Percentiles rank a stretch among this genome's conserved stretches.
These are phyloP conservation scores for Callinectes sapidus DNA, from an alignment of 2,888 invertebrate genomes.

Conservation along the genomic window DNA sequence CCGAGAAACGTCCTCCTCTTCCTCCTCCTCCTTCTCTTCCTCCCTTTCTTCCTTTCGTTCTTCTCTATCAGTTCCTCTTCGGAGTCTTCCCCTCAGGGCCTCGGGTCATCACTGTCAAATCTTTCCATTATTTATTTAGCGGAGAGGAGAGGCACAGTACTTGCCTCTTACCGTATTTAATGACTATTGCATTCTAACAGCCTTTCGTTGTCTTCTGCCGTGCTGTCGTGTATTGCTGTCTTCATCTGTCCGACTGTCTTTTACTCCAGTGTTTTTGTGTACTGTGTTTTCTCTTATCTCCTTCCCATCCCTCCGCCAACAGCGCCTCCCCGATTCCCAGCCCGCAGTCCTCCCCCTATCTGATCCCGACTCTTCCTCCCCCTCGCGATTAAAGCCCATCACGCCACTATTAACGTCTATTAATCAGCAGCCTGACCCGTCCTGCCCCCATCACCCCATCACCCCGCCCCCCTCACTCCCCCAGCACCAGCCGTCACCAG, in stretches of 20 bases:
- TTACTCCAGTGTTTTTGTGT: slow-evolving; percentile 21
- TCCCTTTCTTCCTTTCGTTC: neutral
- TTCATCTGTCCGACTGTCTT: slow-evolving; percentile 21
- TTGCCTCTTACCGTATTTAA: slow-evolving; percentile 10
- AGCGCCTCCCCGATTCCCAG: slow-evolving; percentile 21
- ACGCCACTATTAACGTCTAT: slow-evolving; percentile 25
- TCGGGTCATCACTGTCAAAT: slow-evolving; percentile 6
- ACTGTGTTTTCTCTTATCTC: slow-evolving; percentile 24
- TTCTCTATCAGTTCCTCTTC: neutral
- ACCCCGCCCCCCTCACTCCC: neutral
- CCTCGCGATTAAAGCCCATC: slow-evolving; percentile 25
- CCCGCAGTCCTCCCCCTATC: neutral
- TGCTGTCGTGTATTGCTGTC: slow-evolving; percentile 17
- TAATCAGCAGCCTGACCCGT: slow-evolving; percentile 17
- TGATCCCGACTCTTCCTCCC: neutral
- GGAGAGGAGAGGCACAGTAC: neutral
- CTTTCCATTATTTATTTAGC: slow-evolving; percentile 25
- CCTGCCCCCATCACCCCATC: slow-evolving; percentile 19
- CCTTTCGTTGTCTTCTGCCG: neutral
- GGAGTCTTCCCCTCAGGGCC: neutral
- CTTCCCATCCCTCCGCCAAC: neutral
- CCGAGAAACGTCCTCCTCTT: slow-evolving; percentile 1
- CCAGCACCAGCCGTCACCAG: slow-evolving; percentile 21
- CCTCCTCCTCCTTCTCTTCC: neutral
- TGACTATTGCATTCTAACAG: slow-evolving; percentile 25